Evolutionary conservation across 2,888 invertebrate species (phyloP).

Genomic region (Camponotus fellah): DNA sequence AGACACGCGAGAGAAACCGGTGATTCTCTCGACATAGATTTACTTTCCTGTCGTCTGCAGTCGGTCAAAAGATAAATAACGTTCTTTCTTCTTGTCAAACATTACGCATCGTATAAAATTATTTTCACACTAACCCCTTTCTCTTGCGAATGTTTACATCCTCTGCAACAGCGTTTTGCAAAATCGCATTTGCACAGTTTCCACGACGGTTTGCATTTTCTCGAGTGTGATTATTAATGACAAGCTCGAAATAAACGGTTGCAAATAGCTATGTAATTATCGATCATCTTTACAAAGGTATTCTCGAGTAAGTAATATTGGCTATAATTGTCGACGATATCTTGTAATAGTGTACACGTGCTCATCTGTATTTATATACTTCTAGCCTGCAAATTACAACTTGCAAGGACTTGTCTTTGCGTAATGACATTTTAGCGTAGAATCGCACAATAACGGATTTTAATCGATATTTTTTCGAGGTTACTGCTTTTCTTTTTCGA

Average conservation of each 20-base stretch:
- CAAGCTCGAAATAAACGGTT: background rate
- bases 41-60: slow-evolving; percentile 34
- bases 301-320: slow-evolving; percentile 30
- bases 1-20: slow-evolving; percentile 31
- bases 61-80: slow-evolving; percentile 25
- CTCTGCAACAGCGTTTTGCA: background rate
- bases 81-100: slow-evolving; percentile 12
- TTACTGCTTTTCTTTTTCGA: slow-evolving; percentile 45
- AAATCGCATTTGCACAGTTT: slow-evolving; percentile 18
- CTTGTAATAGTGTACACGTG: slow-evolving; percentile 10
- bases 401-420: slow-evolving; percentile 22
- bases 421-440: slow-evolving; percentile 5
- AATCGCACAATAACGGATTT: slow-evolving; percentile 52
- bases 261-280: slow-evolving; percentile 47
- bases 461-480: slow-evolving; percentile 63
- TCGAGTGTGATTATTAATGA: slow-evolving; percentile 4
- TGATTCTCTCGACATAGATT: background rate
- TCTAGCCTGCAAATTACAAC: slow-evolving; percentile 39
- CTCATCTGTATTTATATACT: background rate
- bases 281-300: slow-evolving; percentile 1
- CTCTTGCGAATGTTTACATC: slow-evolving; percentile 21
- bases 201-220: background rate
- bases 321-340: background rate
- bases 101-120: slow-evolving; percentile 25
- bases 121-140: slow-evolving; percentile 11